Evolutionary conservation across 1,140 invertebrate species (phyloP).

Genomic region (Aphaenogaster floridana): DNA sequence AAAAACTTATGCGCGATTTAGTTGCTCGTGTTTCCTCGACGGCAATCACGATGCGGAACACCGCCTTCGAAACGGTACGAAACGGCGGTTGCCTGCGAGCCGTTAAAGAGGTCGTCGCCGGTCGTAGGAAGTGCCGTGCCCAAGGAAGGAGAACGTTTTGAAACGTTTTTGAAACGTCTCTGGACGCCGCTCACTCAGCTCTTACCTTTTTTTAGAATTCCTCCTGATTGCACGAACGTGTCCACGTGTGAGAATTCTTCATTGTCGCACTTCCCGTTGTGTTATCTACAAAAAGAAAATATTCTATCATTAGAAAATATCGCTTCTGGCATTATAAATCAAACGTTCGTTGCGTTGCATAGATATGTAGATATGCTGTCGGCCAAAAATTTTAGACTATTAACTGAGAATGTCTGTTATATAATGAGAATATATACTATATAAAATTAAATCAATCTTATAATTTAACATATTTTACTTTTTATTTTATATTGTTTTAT

Average conservation of each 20-base stretch:
- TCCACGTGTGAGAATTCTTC: constrained; percentile 54
- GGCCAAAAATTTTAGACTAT: too few species aligned
- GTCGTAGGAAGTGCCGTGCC: constrained; percentile 18
- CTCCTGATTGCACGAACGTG: constrained; percentile 74
- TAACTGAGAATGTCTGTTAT: too few species aligned
- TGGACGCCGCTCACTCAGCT: background rate
- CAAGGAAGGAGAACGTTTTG: constrained; percentile 33
- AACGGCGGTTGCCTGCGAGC: constrained; percentile 49
- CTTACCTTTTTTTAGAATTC: constrained; percentile 51
- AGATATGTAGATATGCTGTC: background rate
- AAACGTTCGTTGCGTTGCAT: background rate
- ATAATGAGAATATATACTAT: too few species aligned
- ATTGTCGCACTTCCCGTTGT: constrained; percentile 74
- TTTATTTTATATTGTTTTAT: too few species aligned
- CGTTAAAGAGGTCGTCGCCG: constrained; percentile 43
- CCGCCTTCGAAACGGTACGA: constrained; percentile 57
- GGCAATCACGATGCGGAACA: constrained; percentile 64
- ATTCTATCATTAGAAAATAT: background rate
- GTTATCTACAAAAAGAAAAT: background rate
- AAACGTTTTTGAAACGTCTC: background rate
- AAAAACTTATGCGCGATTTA: constrained; percentile 59
- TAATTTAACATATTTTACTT: too few species aligned
- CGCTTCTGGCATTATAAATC: background rate
- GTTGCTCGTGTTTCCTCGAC: constrained; percentile 59
- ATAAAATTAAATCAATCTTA: too few species aligned